Base-by-base conservation (phyloP, 2,113 vertebrate species). In the Plectropomus leopardus region DNA sequence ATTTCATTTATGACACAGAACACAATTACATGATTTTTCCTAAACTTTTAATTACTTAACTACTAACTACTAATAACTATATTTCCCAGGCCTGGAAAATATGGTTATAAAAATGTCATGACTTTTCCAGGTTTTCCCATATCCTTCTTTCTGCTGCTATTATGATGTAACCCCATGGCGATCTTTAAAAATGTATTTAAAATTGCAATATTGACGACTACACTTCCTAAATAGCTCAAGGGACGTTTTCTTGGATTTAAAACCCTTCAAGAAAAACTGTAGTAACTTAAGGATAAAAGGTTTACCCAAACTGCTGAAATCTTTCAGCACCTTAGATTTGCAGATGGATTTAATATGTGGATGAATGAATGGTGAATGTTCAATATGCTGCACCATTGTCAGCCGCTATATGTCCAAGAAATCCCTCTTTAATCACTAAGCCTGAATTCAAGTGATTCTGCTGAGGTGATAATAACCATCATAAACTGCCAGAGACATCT, bases 121-220 rank as follows among this genome's bases (percentile, higher is more conserved):
- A n/a, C n/a, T n/a, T n/a, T n/a, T n/a, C n/a, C n/a, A n/a, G n/a
- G n/a, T n/a, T n/a, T n/a, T n/a, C n/a, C n/a, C n/a, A n/a, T 8
- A 51, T 51, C 13, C 10, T 70, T 24, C 32, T 42, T 34, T 21
- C 34, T 60, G 7, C 30, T 42, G 14, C 71, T 48, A 34, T 51
- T 28, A 3, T 53, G 55, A 66, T 1, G 3, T 30, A 64, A 66
- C 54, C 72, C 77, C 36, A 47, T 53, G n/a, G 54, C 32, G 34
- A 69, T 60, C 54, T 45, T 82, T 74, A 53, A 70, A 69, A 21
- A 71, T 66, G 21, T 36, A 76, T 86, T 42, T 26, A 21, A 30
- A 76, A 63, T 34, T 51, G 28, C 55, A 58, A 64, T 64, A 57
- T 58, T 68, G 65, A 47, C 45, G 26, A 6, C 10, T 16, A 16